These are phyloP conservation scores for Spilarctia lutea DNA, from an alignment of 2,888 invertebrate species.

Conservation along the genomic window DNA sequence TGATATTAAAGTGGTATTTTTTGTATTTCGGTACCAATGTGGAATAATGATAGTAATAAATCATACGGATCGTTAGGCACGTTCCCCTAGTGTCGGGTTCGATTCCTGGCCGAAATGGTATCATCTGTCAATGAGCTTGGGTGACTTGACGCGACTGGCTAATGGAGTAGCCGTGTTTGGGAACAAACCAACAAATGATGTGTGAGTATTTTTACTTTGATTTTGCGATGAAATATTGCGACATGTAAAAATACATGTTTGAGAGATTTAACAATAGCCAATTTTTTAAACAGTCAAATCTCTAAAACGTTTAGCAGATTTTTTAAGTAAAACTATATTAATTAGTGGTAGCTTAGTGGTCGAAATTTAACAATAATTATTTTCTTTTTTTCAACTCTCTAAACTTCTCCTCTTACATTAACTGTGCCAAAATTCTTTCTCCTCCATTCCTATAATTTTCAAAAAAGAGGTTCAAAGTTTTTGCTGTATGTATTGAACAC, in stretches of 20 bases:
- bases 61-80: slow-evolving; percentile 85
- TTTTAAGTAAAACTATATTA: background rate
- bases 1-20: slow-evolving; percentile 59
- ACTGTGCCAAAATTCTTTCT: no score
- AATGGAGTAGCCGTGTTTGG: slow-evolving; percentile 81
- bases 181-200: slow-evolving; percentile 63
- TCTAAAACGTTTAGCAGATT: background rate
- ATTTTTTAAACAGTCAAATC: no score
- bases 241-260: background rate
- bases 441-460: no score
- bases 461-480: no score
- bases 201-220: slow-evolving; percentile 35
- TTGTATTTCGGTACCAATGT: slow-evolving; percentile 63
- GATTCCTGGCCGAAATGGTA: slow-evolving; percentile 85
- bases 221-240: slow-evolving; percentile 16
- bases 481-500: no score
- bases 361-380: no score
- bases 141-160: slow-evolving; percentile 84
- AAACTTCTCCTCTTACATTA: no score
- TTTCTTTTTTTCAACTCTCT: no score
- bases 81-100: slow-evolving; percentile 81
- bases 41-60: slow-evolving; percentile 85
- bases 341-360: no score
- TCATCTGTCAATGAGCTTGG: slow-evolving; percentile 84
- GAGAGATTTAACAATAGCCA: background rate